Conservation (phyloP, 2,888 invertebrate genomes). For the Allygus modestus region DNA sequence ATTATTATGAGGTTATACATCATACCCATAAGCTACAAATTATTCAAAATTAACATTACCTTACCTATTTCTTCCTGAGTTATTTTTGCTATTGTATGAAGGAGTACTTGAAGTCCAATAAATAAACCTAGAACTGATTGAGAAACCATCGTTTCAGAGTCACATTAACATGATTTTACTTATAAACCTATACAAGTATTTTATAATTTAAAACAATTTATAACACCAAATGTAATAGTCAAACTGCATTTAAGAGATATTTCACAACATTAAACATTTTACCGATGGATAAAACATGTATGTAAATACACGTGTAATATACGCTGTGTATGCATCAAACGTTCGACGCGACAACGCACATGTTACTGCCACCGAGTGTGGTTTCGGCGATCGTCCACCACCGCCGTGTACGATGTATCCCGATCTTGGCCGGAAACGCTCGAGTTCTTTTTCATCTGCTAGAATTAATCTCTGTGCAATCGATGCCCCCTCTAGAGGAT, state of each 20-base stretch:
- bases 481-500: not conserved
- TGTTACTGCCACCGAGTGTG: not conserved
- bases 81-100: not conserved
- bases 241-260: too few species aligned
- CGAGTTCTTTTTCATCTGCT: constrained; percentile 1
- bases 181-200: not conserved
- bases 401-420: not conserved
- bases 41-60: not conserved
- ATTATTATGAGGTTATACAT: too few species aligned
- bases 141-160: not conserved
- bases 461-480: not conserved
- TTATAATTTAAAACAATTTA: too few species aligned
- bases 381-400: not conserved
- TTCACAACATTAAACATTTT: not conserved
- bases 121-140: not conserved
- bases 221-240: too few species aligned
- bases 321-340: not conserved
- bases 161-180: not conserved
- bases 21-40: too few species aligned
- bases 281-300: not conserved
- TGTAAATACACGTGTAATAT: not conserved
- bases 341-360: not conserved
- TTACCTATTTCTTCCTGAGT: constrained; percentile 10
- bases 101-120: not conserved
- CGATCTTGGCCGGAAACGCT: not conserved